Base-by-base conservation (phyloP, 2,888 invertebrate genomes). In the Ornithoptera priamus region DNA sequence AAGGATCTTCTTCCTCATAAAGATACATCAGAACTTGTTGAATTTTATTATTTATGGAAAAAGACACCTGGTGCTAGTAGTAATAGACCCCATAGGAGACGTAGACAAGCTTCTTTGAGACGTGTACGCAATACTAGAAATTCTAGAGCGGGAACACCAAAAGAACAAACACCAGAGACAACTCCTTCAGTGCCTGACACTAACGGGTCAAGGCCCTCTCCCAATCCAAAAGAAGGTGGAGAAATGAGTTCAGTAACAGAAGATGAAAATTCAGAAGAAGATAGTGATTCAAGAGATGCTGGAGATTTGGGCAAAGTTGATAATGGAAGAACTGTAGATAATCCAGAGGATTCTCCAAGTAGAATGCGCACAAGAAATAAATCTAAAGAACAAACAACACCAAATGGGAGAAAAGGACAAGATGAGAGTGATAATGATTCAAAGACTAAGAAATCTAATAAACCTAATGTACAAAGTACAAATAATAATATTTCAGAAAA, bases 1-100 rank as follows among this genome's bases (percentile, higher is more conserved):
- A 99, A 99, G 89, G 99, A 99, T 90, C 93, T 99, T 77, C 93
- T 99, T 78, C 98, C 99, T 69, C 98, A 99, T 87, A 98, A 99
- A 94, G 98, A 99, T 85, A 99, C 99, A 81, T 96, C 98, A 69
- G 99, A 99, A 87, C 93, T 99, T 82, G 99, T 99, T 68, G 99
- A 99, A 88, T 99, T 98, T 93, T 99, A 99, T 92, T 99, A 99
- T 93, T 94, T 99, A 84, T 99, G 99, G 99, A 99, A 99, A 93
- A 99, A 99, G 93, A 99, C 99, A 57, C 98, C 99, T 24, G 98
- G 98, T 80, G 99, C 99, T 73, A 97, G 98, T 87, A 98, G 97
- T 86, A 98, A 98, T 88, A 95, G 99, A 77, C 99, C 99, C 39
- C 98, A 99, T 85, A 94, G 99, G 75, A 94, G 99, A 84, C 94